These are phyloP conservation scores for Lutraria rhynchaena DNA, from an alignment of 1,140 invertebrate genomes.

Conservation along the genomic window DNA sequence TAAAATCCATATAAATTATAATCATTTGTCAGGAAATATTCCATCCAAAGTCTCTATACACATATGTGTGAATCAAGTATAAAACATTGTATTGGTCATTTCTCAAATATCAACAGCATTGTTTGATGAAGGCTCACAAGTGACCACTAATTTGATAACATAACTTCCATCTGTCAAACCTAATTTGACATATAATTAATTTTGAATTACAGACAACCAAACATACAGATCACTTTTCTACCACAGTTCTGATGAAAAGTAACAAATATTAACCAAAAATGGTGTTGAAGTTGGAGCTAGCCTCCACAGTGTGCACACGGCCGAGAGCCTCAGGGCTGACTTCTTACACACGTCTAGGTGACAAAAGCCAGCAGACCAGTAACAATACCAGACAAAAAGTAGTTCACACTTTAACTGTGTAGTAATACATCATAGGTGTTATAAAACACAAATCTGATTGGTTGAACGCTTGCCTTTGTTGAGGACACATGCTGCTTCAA, in stretches of 20 bases:
- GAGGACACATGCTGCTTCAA: conserved; percentile 1
- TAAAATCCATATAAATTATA: too few species aligned
- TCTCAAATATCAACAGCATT: too few species aligned
- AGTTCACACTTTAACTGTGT: conserved; percentile 33
- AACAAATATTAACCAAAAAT: conserved; percentile 17
- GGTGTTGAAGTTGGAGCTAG: conserved; percentile 14
- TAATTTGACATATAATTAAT: conserved; percentile 42
- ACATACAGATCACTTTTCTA: conserved; percentile 34
- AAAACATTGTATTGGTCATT: too few species aligned
- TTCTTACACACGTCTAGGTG: conserved; percentile 20
- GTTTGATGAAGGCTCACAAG: too few species aligned
- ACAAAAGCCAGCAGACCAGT: not conserved
- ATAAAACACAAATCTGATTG: conserved; percentile 38
- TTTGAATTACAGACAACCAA: conserved; percentile 13
- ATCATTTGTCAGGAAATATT: too few species aligned
- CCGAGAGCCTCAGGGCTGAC: conserved; percentile 1
- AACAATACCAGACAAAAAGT: conserved; percentile 37
- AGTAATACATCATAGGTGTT: conserved; percentile 45
- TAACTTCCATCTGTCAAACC: conserved; percentile 18
- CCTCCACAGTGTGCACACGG: conserved; percentile 17
- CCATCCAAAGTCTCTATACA: too few species aligned
- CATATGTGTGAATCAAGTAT: too few species aligned
- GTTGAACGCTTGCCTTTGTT: conserved; percentile 8
- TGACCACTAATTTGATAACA: not conserved
- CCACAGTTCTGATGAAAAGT: conserved; percentile 13